Percentiles rank a stretch among this genome's conserved stretches.
phyloP scores from a whole-genome alignment of 2,797 vertebrate species.

The Parauchenoglanis ngamensis region DNA sequence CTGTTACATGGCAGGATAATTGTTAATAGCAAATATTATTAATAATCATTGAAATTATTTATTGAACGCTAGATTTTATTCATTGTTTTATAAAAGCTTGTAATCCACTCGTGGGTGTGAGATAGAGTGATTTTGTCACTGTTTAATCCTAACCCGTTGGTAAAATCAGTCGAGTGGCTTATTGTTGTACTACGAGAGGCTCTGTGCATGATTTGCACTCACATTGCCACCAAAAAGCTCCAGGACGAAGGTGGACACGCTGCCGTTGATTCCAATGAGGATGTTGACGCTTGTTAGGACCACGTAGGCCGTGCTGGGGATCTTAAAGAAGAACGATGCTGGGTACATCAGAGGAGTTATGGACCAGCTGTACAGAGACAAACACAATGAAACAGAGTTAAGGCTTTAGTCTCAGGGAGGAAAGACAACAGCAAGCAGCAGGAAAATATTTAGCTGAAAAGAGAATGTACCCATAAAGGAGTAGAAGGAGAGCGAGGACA shows the following conservation, averaged over 20 bases:
- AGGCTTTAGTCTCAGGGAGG: neutral
- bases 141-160: neutral
- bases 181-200: neutral
- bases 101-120: neutral
- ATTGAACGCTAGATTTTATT: neutral
- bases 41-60: neutral
- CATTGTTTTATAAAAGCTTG: neutral
- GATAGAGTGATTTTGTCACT: neutral
- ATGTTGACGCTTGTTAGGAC: slow-evolving; percentile 96
- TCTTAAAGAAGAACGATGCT: slow-evolving; percentile 97
- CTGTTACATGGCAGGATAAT: neutral
- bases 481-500: slow-evolving; percentile 89
- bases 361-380: slow-evolving; percentile 83
- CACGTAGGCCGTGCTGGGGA: slow-evolving; percentile 96
- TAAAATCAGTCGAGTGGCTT: neutral
- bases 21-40: neutral
- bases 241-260: slow-evolving; percentile 94
- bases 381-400: neutral
- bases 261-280: slow-evolving; percentile 97
- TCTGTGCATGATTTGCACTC: slow-evolving; percentile 57
- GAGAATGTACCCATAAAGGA: slow-evolving; percentile 87
- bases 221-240: slow-evolving; percentile 95
- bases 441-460: neutral
- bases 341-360: slow-evolving; percentile 99
- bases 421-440: neutral